Evolutionary conservation across 1,140 invertebrate genomes (phyloP).

Genomic region (Zophobas morio): DNA sequence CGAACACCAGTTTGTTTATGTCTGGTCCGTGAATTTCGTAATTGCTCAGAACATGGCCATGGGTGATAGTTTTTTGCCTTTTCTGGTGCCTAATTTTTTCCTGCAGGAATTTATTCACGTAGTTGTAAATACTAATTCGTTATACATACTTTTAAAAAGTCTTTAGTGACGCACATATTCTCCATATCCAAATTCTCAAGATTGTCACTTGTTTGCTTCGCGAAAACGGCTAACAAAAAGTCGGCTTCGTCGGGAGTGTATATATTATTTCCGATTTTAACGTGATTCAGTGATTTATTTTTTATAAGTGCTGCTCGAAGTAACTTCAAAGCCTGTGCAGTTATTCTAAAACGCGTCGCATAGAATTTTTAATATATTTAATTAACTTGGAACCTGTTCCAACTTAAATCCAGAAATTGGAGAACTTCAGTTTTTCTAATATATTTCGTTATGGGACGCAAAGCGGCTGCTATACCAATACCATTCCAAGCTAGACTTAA

Average conservation of each 20-base stretch:
- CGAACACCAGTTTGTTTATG: constrained; percentile 65
- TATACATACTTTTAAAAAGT: constrained; percentile 57
- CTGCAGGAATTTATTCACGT: constrained; percentile 3
- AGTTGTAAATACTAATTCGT: background rate
- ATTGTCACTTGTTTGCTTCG: constrained; percentile 16
- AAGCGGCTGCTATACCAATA: constrained; percentile 47
- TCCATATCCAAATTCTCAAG: constrained; percentile 66
- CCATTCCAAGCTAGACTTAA: constrained; percentile 62
- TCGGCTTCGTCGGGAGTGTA: constrained; percentile 65
- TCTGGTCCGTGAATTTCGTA: constrained; percentile 67
- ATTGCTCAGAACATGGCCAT: constrained; percentile 68
- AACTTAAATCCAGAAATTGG: constrained; percentile 58
- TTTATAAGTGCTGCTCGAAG: constrained; percentile 56
- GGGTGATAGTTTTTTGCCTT: constrained; percentile 63
- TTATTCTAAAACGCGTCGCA: constrained; percentile 46
- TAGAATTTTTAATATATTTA: too few relatives aligned
- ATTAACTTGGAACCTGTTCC: constrained; percentile 50
- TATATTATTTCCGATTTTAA: constrained; percentile 68
- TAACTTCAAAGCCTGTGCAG: constrained; percentile 29
- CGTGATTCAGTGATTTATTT: constrained; percentile 62
- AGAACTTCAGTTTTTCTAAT: constrained; percentile 50
- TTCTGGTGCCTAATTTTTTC: constrained; percentile 42
- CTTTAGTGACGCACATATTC: constrained; percentile 66
- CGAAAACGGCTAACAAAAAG: constrained; percentile 42
- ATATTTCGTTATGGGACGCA: constrained; percentile 53